Conservation (phyloP, 2,797 vertebrate species). For the Anabacerthia variegaticeps region DNA sequence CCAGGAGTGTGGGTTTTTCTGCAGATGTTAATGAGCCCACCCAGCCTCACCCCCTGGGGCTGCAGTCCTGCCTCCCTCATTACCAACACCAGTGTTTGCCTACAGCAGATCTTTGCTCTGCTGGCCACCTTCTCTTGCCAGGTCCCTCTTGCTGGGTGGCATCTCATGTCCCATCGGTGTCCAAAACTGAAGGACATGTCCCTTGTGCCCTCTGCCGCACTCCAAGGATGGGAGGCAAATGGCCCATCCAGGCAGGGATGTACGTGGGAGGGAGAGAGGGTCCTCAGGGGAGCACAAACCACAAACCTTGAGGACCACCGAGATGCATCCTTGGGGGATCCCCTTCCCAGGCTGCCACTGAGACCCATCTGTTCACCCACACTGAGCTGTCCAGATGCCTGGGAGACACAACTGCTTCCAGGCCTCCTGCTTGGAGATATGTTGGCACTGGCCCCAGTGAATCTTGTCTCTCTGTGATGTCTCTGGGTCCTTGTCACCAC, state of each 20-base stretch:
- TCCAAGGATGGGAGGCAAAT: neutral
- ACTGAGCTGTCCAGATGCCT: neutral
- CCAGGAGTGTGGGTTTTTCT: neutral
- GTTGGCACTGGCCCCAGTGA: neutral
- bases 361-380: neutral
- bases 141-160: neutral
- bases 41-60: neutral
- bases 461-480: neutral
- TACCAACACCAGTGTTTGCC: neutral
- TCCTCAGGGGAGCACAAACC: neutral
- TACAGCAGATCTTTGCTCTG: neutral
- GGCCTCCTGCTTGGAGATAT: neutral
- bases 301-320: neutral
- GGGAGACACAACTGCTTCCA: neutral
- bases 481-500: neutral
- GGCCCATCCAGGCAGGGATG: neutral
- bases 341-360: neutral
- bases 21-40: neutral
- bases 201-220: neutral
- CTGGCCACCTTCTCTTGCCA: neutral
- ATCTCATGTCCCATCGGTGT: neutral
- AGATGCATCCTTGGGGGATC: neutral
- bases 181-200: accelerated
- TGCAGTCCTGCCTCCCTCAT: neutral
- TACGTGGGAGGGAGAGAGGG: neutral